Conservation (phyloP, 2,888 invertebrate species). For the Nebria brevicollis region DNA sequence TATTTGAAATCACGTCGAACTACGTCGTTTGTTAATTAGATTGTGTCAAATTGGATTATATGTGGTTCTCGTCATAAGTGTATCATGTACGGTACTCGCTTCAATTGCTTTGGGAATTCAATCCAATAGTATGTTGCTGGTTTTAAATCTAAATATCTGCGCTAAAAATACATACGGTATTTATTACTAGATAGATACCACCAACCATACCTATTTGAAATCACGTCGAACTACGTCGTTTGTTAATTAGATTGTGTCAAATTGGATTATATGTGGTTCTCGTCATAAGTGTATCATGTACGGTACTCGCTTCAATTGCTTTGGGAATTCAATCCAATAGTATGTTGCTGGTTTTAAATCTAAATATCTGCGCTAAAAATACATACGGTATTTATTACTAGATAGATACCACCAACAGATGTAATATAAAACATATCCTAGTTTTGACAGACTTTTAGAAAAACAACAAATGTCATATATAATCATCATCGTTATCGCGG, state of each 20-base stretch:
- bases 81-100: background rate
- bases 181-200: too few relatives aligned
- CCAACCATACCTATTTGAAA: slow-evolving; percentile 10
- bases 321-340: background rate
- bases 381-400: too few relatives aligned
- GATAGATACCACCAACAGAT: background rate
- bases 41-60: background rate
- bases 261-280: background rate
- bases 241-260: background rate
- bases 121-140: background rate
- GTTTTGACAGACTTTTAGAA: slow-evolving; percentile 8
- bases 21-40: slow-evolving; percentile 4
- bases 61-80: background rate
- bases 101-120: background rate
- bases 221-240: slow-evolving; percentile 19
- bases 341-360: background rate
- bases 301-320: background rate
- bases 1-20: slow-evolving; percentile 15
- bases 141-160: background rate
- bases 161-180: background rate
- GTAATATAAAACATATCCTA: background rate
- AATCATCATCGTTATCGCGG: background rate
- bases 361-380: background rate
- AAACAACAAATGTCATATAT: slow-evolving; percentile 20
- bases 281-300: background rate